These are phyloP conservation scores for Blastomussa wellsi DNA, from an alignment of 92 coral and sea anemone genomes.

Conservation along the genomic window DNA sequence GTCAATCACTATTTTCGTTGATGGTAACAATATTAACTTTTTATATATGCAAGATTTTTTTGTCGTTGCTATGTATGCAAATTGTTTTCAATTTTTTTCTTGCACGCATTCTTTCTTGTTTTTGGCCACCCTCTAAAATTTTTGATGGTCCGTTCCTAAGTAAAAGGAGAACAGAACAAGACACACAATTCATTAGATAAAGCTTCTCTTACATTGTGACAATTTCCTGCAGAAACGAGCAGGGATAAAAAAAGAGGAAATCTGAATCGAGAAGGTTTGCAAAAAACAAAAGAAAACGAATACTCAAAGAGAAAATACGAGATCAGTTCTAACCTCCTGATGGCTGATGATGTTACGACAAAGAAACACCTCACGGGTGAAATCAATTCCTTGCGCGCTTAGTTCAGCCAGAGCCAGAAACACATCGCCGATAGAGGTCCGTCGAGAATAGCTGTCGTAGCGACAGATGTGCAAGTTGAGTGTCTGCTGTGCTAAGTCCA, in stretches of 20 bases:
- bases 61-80: too few species aligned
- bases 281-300: not conserved
- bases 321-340: slow-evolving; percentile 68
- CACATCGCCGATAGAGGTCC: slow-evolving; percentile 85
- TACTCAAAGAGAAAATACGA: not conserved
- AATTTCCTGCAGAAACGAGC: not conserved
- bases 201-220: not conserved
- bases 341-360: slow-evolving; percentile 82
- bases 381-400: slow-evolving; percentile 95
- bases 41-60: too few species aligned
- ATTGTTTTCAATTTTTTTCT: too few species aligned
- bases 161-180: too few species aligned
- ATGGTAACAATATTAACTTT: too few species aligned
- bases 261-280: not conserved
- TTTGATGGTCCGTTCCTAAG: too few species aligned
- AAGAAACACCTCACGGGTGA: slow-evolving; percentile 84
- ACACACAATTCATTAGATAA: too few species aligned
- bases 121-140: too few species aligned
- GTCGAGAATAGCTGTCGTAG: slow-evolving; percentile 87
- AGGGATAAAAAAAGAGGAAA: not conserved
- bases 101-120: too few species aligned
- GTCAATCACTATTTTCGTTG: too few species aligned
- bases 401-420: slow-evolving; percentile 94
- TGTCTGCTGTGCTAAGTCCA: slow-evolving; percentile 87
- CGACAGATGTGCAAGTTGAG: slow-evolving; percentile 93